These are phyloP conservation scores for Drosophila cognata DNA, from an alignment of 2,888 invertebrate species.

Conservation along the genomic window DNA sequence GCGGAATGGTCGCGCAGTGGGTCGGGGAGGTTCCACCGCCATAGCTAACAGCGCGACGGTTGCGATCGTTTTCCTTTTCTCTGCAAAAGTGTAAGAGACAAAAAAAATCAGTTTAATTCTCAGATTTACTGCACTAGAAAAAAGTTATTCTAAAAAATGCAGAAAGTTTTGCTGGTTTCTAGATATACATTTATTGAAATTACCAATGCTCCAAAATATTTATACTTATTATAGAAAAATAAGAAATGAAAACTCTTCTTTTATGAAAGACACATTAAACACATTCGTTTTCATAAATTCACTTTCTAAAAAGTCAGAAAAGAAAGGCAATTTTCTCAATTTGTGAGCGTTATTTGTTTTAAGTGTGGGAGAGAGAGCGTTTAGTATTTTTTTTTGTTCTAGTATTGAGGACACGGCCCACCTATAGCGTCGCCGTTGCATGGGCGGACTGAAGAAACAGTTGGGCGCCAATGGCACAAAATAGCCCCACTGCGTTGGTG, in stretches of 20 bases:
- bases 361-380: background rate
- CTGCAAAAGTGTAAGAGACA: slow-evolving; percentile 67
- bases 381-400: background rate
- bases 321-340: background rate
- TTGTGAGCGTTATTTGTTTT: background rate
- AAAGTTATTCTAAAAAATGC: background rate
- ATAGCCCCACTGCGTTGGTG: slow-evolving; percentile 86
- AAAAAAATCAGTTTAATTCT: background rate
- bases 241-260: background rate
- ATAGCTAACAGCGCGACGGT: slow-evolving; percentile 84
- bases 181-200: background rate
- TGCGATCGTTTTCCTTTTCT: slow-evolving; percentile 84
- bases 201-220: background rate
- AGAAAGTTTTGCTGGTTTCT: background rate
- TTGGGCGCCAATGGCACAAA: slow-evolving; percentile 86
- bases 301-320: background rate
- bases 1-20: slow-evolving; percentile 80
- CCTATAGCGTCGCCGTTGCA: slow-evolving; percentile 80
- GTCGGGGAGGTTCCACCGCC: slow-evolving; percentile 72
- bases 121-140: background rate
- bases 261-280: background rate
- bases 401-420: slow-evolving; percentile 50
- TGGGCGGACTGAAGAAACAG: slow-evolving; percentile 85
- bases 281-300: background rate
- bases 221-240: no score